Conservation (phyloP, 2,797 vertebrate genomes). For the Balearica regulorum region DNA sequence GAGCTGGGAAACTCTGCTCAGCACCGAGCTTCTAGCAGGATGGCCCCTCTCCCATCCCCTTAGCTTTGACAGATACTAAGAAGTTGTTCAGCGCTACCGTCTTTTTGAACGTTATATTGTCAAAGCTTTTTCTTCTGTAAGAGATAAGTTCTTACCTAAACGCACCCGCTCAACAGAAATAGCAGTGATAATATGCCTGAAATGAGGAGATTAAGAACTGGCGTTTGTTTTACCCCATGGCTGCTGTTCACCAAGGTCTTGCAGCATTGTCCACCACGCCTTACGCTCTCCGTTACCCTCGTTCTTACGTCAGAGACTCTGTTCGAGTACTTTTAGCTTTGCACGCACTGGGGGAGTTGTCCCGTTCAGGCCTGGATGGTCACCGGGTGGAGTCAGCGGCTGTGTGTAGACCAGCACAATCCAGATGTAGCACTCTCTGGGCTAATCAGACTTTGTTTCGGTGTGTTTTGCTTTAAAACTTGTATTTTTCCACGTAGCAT, state of each 20-base stretch:
- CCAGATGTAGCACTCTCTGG: not conserved
- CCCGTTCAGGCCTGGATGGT: not conserved
- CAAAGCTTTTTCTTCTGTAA: not conserved
- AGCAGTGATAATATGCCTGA: not conserved
- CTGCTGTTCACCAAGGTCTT: not conserved
- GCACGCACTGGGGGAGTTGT: not conserved
- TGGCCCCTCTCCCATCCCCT: not conserved
- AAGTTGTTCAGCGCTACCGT: not conserved
- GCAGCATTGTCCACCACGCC: fast-evolving
- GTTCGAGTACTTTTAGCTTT: not conserved
- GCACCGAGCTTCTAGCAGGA: not conserved
- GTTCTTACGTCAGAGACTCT: not conserved
- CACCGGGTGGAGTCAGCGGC: not conserved
- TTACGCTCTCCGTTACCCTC: fast-evolving
- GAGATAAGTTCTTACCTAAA: slow-evolving; percentile 15
- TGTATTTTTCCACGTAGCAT: fast-evolving
- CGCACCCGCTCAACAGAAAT: not conserved
- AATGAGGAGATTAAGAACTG: not conserved
- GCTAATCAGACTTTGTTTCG: not conserved
- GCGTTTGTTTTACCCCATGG: not conserved
- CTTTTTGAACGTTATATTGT: not conserved
- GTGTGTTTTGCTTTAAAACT: not conserved
- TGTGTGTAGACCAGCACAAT: not conserved
- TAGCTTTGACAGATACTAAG: not conserved
- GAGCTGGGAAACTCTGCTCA: not conserved